Conservation (phyloP, 2,797 vertebrate genomes). For the Hydrolagus colliei region DNA sequence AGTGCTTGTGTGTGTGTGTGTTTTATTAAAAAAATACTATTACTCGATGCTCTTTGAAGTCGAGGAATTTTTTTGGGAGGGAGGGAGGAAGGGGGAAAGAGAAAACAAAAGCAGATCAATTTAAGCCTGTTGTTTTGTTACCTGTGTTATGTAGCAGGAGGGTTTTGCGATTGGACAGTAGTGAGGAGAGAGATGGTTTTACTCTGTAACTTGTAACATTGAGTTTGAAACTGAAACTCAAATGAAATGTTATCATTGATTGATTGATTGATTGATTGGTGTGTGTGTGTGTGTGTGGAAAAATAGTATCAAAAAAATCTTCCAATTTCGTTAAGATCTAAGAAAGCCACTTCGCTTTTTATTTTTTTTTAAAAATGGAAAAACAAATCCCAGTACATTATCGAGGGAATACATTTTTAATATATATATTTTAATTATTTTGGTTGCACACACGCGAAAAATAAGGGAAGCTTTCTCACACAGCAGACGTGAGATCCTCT, state of each 20-base stretch:
- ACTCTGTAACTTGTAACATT: background rate
- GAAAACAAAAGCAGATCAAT: background rate
- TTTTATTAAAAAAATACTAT: background rate
- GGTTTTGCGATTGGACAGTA: background rate
- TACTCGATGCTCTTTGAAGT: background rate
- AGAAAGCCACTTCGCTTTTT: constrained; percentile 42
- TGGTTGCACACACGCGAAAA: no score
- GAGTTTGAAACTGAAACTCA: background rate
- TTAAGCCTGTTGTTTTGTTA: background rate
- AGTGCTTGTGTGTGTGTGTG: no score
- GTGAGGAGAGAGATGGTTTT: background rate
- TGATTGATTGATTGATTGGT: background rate
- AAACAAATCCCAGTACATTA: background rate
- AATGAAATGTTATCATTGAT: background rate
- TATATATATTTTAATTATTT: constrained; percentile 47
- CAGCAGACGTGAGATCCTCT: constrained; percentile 34
- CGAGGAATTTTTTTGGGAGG: background rate
- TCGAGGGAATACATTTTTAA: constrained; percentile 7
- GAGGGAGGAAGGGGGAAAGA: no score
- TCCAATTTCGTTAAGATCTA: constrained; percentile 40
- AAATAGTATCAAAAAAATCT: background rate
- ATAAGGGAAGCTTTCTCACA: constrained; percentile 34
- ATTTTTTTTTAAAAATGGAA: constrained; percentile 38
- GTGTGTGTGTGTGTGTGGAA: no score
- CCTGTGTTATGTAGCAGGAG: background rate